Evolutionary conservation across 2,113 vertebrate genomes (phyloP).

Genomic region (Oophaga pumilio): DNA sequence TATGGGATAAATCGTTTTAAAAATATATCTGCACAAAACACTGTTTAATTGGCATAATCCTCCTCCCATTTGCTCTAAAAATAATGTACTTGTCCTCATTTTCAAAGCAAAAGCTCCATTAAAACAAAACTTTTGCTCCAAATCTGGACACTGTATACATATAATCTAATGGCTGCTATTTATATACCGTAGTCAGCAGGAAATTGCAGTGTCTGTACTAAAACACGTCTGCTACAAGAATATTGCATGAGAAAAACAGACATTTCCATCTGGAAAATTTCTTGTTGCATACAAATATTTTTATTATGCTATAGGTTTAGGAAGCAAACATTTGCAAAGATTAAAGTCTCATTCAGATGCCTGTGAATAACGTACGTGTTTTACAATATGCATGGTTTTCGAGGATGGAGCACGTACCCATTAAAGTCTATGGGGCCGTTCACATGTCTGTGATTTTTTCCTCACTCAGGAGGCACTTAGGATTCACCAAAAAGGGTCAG

Average conservation of each 20-base stretch:
- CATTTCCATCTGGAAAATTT: neutral
- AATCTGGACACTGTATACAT: conserved; percentile 17
- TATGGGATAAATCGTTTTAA: conserved; percentile 21
- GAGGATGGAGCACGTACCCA: too few relatives aligned
- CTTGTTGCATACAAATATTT: neutral
- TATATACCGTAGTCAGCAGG: conserved; percentile 5
- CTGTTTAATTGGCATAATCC: conserved; percentile 21
- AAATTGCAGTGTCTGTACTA: neutral
- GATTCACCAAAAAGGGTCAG: too few relatives aligned
- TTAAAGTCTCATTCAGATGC: neutral
- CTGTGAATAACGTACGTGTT: too few relatives aligned
- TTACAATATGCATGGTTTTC: too few relatives aligned
- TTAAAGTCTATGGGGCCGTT: too few relatives aligned
- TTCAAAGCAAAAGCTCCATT: neutral
- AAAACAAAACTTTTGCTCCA: conserved; percentile 11
- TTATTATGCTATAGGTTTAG: neutral
- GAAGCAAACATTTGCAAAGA: neutral
- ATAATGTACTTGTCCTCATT: conserved; percentile 34
- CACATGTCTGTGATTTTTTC: too few relatives aligned
- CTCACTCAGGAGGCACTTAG: too few relatives aligned
- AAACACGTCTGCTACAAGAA: neutral
- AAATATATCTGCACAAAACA: conserved; percentile 35
- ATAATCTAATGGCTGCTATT: conserved; percentile 23
- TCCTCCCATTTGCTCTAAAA: conserved; percentile 23
- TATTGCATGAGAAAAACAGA: neutral